Percentiles rank a stretch among this genome's conserved stretches.
These are phyloP conservation scores for Ophioninae sp. DNA, from an alignment of 2,888 invertebrate genomes.

Conservation along the genomic window DNA sequence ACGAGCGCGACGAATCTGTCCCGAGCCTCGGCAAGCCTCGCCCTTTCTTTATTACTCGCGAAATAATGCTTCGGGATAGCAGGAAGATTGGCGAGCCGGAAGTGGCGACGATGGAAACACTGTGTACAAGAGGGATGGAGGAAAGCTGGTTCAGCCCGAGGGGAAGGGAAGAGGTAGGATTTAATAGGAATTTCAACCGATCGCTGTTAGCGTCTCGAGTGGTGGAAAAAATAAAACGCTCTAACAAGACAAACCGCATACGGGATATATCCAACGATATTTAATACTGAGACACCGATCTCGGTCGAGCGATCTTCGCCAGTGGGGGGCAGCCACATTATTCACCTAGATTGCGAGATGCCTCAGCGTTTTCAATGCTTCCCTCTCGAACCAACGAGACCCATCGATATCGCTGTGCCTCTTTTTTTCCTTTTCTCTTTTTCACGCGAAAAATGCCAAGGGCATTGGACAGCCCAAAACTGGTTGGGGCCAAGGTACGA, in stretches of 20 bases:
- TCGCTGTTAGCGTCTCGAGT: constrained; percentile 48
- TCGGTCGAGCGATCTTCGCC: constrained; percentile 15
- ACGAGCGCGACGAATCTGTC: constrained; percentile 35
- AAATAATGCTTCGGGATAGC: constrained; percentile 42
- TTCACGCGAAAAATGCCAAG: too few species aligned
- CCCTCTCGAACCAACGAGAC: background rate
- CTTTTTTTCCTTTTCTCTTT: too few species aligned
- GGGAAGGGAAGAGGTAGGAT: background rate
- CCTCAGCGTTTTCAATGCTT: constrained; percentile 6
- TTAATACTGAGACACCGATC: constrained; percentile 4
- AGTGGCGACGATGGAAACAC: background rate
- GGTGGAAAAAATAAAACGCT: constrained; percentile 48
- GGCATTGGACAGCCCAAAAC: too few species aligned
- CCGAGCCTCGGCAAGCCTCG: constrained; percentile 20
- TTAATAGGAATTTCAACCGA: constrained; percentile 55
- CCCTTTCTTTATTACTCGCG: constrained; percentile 44
- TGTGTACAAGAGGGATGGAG: background rate
- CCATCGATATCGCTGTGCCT: too few species aligned
- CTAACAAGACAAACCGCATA: constrained; percentile 33
- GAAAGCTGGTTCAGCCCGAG: background rate
- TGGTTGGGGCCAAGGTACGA: too few species aligned
- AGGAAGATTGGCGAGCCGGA: constrained; percentile 9
- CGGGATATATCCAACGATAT: constrained; percentile 25
- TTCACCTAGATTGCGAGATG: background rate
- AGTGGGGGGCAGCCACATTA: constrained; percentile 14